phyloP scores from a whole-genome alignment of 2,888 invertebrate species.

The Phyllotreta cruciferae region DNA sequence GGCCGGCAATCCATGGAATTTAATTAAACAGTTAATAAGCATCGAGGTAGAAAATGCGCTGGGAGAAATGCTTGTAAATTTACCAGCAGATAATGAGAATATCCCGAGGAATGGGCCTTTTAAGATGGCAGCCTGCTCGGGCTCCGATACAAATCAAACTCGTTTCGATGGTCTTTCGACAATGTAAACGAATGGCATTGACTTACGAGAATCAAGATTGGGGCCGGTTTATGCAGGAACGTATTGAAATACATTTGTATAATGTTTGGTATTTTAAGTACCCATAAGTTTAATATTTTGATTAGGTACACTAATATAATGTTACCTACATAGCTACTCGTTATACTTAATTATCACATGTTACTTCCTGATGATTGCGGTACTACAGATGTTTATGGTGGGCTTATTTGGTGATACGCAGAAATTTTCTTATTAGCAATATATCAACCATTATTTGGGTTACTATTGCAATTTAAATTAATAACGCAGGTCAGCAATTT shows the following conservation, averaged over 20 bases:
- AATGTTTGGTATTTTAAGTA: no score
- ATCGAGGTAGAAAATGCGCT: conserved; percentile 20
- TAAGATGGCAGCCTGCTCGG: conserved; percentile 11
- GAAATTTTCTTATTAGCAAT: no score
- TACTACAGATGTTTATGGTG: no score
- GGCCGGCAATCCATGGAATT: conserved; percentile 46
- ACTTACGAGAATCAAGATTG: conserved; percentile 44
- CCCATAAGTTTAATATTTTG: neutral
- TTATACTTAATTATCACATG: no score
- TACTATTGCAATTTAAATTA: no score
- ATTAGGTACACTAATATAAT: no score
- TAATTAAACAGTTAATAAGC: conserved; percentile 39
- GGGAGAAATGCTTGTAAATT: conserved; percentile 31
- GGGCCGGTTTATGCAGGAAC: conserved; percentile 21
- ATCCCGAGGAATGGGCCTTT: conserved; percentile 22
- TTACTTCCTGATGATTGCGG: no score
- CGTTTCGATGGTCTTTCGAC: conserved; percentile 51
- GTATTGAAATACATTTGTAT: neutral
- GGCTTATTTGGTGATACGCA: no score
- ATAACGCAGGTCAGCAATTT: no score
- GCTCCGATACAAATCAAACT: conserved; percentile 48
- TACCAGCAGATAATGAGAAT: conserved; percentile 31
- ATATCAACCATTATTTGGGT: no score
- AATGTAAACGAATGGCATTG: conserved; percentile 48
- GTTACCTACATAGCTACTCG: no score